Percentiles rank a stretch among this genome's conserved stretches.
These are phyloP conservation scores for Nemoura dubitans DNA, from an alignment of 2,888 invertebrate genomes.

Conservation along the genomic window DNA sequence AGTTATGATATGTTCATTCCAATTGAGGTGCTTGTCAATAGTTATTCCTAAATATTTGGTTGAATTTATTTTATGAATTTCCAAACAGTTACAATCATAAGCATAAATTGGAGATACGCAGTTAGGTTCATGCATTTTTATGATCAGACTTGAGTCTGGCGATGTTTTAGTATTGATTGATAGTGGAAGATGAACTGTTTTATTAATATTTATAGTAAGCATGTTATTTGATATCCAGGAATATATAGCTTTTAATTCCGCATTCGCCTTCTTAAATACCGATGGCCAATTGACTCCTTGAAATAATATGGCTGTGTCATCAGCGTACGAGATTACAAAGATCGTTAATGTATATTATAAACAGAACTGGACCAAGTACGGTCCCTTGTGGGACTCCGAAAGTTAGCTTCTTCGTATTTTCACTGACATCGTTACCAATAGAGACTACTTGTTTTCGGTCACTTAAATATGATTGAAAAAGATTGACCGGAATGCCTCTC, in stretches of 20 bases:
- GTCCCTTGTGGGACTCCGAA: constrained; percentile 14
- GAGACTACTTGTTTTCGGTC: background rate
- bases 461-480: constrained; percentile 2
- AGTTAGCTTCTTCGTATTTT: background rate
- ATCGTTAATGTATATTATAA: too few species aligned
- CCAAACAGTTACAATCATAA: constrained; percentile 33
- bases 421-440: background rate
- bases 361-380: too few species aligned
- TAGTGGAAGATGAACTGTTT: background rate
- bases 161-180: background rate
- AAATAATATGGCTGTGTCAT: constrained; percentile 2
- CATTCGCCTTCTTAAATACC: background rate
- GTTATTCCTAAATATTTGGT: too few species aligned
- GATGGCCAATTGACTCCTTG: background rate
- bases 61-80: background rate
- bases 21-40: too few species aligned
- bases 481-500: background rate
- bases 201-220: too few species aligned
- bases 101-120: background rate
- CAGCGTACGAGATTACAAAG: too few species aligned
- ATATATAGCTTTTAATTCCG: background rate
- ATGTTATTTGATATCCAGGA: background rate
- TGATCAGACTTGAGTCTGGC: background rate
- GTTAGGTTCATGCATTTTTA: background rate
- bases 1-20: too few species aligned